These are phyloP conservation scores for Andrena bucephala DNA, from an alignment of 2,888 invertebrate genomes.

Conservation along the genomic window DNA sequence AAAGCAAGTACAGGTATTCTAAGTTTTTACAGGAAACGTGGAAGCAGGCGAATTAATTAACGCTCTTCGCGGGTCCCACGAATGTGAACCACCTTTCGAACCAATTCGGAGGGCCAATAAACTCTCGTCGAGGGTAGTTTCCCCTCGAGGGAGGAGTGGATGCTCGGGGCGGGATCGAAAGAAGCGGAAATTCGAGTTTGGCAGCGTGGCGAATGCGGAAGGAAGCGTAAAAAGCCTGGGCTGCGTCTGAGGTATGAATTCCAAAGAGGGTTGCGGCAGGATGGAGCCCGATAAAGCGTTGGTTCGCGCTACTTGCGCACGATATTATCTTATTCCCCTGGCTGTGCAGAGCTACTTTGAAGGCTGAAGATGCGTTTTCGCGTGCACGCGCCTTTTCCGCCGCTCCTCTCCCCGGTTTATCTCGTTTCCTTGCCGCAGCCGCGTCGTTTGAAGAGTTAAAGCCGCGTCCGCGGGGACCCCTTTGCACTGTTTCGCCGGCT, in stretches of 20 bases:
- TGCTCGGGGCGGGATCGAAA: conserved; percentile 14
- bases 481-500: conserved; percentile 31
- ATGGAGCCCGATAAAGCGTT: conserved; percentile 60
- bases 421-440: conserved; percentile 13
- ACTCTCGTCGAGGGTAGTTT: background rate
- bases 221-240: conserved; percentile 46
- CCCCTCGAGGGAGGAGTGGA: conserved; percentile 12
- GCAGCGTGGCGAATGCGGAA: conserved; percentile 53
- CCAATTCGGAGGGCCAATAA: background rate
- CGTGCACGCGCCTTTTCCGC: background rate
- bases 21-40: too few species aligned
- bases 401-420: conserved; percentile 2
- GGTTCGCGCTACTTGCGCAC: conserved; percentile 32
- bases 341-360: conserved; percentile 20
- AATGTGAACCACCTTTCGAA: background rate
- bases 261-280: conserved; percentile 53
- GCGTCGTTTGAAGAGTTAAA: conserved; percentile 8
- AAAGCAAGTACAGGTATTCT: too few species aligned
- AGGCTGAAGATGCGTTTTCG: conserved; percentile 9
- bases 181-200: conserved; percentile 68
- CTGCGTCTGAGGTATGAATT: conserved; percentile 65
- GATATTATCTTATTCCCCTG: conserved; percentile 53
- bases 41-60: background rate
- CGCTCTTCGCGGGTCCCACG: background rate
- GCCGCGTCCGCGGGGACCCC: conserved; percentile 23